phyloP scores from a whole-genome alignment of 2,797 vertebrate species.

The Labroides dimidiatus region DNA sequence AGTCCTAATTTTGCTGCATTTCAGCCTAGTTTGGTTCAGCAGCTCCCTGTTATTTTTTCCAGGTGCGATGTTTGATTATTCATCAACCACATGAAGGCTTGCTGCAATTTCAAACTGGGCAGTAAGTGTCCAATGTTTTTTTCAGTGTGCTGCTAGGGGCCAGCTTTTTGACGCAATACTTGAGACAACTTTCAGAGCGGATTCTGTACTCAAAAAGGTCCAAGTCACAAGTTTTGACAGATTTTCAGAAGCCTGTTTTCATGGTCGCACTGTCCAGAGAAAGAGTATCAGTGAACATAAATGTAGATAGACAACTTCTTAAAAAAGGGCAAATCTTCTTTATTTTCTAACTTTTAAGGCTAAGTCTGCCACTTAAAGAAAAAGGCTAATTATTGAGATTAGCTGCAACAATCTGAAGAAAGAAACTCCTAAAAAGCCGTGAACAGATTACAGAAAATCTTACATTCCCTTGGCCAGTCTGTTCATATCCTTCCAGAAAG shows the following conservation, averaged over 20 bases:
- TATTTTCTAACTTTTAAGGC: not conserved
- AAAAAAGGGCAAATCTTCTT: not conserved
- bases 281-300: too few species aligned
- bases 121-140: constrained; percentile 15
- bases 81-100: constrained; percentile 26
- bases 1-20: not conserved
- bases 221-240: not conserved
- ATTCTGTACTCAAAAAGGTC: not conserved
- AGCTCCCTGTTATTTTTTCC: not conserved
- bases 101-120: constrained; percentile 25
- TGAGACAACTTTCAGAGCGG: not conserved
- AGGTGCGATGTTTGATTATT: constrained; percentile 29
- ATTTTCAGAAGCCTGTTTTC: not conserved
- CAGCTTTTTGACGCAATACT: constrained; percentile 1
- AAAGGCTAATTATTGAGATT: not conserved
- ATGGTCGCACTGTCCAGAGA: not conserved
- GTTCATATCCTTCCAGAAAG: constrained; percentile 42
- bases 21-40: not conserved
- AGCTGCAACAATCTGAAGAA: not conserved
- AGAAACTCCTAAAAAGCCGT: not conserved
- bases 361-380: not conserved
- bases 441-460: constrained; percentile 21
- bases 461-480: constrained; percentile 3
- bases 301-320: not conserved
- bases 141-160: not conserved